Evolutionary conservation across 2,113 vertebrate species (phyloP), one percentile per base, ranked within the genome.

Genomic region (Thermophis baileyi): DNA sequence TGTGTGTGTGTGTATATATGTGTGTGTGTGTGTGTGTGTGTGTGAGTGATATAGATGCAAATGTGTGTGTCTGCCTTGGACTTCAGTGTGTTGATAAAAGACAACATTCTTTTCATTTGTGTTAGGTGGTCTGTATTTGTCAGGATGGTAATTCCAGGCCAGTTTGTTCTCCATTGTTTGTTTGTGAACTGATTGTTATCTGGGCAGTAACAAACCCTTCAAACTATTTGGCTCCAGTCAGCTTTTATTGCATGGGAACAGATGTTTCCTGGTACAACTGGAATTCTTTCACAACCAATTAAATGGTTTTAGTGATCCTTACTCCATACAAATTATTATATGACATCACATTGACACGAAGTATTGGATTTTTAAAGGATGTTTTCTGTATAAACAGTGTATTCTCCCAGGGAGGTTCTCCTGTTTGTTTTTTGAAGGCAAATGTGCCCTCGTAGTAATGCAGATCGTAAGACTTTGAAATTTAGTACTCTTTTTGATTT

Each of bases 151-250:
- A 50, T 85, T 92, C 69, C 54, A 85, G 88, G 74, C 51, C 53
- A 85, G 27, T 53, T 86, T 25, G 50, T n/a, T 60, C 30, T 93
- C 25, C 55, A 46, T 81, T 92, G 63, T 53, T 89, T 90, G 88
- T 88, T 89, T 86, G 47, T 90, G 88, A 90, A 90, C 44, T 1
- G n/a, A 46, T 88, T 89, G 40, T 25, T 90, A 85, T 93, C 88
- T 86, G n/a, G 88, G 88, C 74, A 93, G 24, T n/a, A 90, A 60
- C 74, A 90, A 85, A 53, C 74, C 24, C 40, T 93, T 89, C 44
- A 89, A 89, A 60, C 92, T 60, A 12, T 90, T 90, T 93, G 87
- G 91, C 91, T 92, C 35, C n/a, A 74, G 88, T 60, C 92, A 93
- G 53, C 49, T 90, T 60, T 93, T 93, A 93, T 93, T 86, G 40